Conservation (phyloP, 2,888 invertebrate genomes). For the Hemaris fuciformis region DNA sequence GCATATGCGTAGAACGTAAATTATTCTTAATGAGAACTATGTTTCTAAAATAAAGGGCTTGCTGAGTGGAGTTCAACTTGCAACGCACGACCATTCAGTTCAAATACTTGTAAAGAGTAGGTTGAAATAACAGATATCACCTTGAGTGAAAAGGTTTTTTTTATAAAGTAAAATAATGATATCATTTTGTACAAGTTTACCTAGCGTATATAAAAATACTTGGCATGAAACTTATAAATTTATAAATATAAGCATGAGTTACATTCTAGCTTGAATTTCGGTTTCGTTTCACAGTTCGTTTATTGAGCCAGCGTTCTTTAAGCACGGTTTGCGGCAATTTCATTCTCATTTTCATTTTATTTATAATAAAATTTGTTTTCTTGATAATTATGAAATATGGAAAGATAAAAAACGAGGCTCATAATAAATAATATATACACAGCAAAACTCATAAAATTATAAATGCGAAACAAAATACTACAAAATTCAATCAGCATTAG, state of each 20-base stretch:
- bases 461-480: too few species aligned
- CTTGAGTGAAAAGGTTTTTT: not conserved
- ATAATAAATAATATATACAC: too few species aligned
- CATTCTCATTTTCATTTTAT: too few species aligned
- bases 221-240: not conserved
- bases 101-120: constrained; percentile 9
- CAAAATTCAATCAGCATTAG: too few species aligned
- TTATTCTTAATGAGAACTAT: constrained; percentile 11
- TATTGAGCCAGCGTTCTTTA: too few species aligned
- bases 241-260: not conserved
- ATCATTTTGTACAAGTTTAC: not conserved
- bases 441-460: too few species aligned
- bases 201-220: not conserved
- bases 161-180: not conserved
- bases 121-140: constrained; percentile 8
- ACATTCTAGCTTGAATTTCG: too few species aligned
- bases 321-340: too few species aligned
- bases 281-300: too few species aligned
- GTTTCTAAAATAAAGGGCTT: not conserved
- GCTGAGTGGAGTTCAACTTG: not conserved
- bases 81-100: constrained; percentile 12
- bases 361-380: too few species aligned
- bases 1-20: constrained; percentile 1
- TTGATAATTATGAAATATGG: too few species aligned
- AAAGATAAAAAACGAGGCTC: too few species aligned